These are phyloP conservation scores for Oedothorax gibbosus DNA, from an alignment of 1,140 invertebrate genomes.

Conservation along the genomic window DNA sequence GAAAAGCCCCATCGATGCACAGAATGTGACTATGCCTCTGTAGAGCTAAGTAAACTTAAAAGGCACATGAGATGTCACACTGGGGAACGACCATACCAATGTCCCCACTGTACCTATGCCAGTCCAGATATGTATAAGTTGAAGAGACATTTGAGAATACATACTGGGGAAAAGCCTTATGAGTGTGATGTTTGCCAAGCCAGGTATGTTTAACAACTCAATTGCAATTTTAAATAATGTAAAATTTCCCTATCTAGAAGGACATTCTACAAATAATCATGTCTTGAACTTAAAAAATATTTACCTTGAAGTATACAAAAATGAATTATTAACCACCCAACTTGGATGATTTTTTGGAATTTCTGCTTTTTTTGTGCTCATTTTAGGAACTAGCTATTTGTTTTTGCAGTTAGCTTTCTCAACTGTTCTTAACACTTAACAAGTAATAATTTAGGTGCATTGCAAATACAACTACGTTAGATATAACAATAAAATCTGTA, in stretches of 20 bases:
- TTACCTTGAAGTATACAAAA: too few species aligned
- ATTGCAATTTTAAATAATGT: not conserved
- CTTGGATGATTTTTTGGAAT: too few species aligned
- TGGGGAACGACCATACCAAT: constrained; percentile 86
- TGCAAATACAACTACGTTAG: too few species aligned
- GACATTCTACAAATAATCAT: too few species aligned
- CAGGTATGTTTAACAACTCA: constrained; percentile 66
- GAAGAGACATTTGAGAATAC: constrained; percentile 76
- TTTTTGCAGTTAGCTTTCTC: too few species aligned
- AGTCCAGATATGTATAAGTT: constrained; percentile 98
- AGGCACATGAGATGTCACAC: constrained; percentile 94
- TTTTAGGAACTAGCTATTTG: too few species aligned
- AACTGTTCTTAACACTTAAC: too few species aligned
- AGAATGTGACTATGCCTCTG: constrained; percentile 94
- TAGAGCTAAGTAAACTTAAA: constrained; percentile 92
- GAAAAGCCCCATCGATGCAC: constrained; percentile 96
- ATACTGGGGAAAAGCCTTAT: constrained; percentile 77
- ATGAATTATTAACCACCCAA: too few species aligned
- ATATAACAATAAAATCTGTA: too few species aligned
- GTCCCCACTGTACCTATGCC: constrained; percentile 96
- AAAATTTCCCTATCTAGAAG: not conserved
- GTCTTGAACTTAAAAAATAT: too few species aligned
- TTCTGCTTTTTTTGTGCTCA: too few species aligned
- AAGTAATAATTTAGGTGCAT: too few species aligned
- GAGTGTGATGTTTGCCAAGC: constrained; percentile 76